These are phyloP conservation scores for Pachypeltis micranthus DNA, from an alignment of 1,140 invertebrate species.

Conservation along the genomic window DNA sequence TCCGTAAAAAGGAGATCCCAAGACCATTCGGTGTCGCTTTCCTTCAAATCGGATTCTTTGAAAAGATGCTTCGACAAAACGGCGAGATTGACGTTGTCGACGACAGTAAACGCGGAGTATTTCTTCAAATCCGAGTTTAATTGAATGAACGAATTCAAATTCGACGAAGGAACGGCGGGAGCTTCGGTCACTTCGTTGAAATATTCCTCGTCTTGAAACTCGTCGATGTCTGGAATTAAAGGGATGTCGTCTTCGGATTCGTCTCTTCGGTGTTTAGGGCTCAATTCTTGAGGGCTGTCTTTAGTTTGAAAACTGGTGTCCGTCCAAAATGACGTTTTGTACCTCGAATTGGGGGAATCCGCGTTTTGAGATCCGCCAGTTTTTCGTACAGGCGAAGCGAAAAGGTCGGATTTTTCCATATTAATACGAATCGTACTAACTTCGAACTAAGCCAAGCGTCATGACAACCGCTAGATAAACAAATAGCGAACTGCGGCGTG, in stretches of 20 bases:
- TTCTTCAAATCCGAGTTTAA: conserved; percentile 19
- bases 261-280: neutral
- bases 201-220: conserved; percentile 3
- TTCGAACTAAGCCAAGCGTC: too few species aligned
- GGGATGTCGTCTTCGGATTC: conserved; percentile 13
- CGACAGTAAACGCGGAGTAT: conserved; percentile 10
- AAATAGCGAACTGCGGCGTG: too few species aligned
- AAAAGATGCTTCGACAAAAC: conserved; percentile 14
- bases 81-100: conserved; percentile 19
- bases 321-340: too few species aligned
- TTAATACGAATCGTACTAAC: too few species aligned
- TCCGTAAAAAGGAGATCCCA: conserved; percentile 23
- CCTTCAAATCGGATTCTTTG: conserved; percentile 18
- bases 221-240: conserved; percentile 3
- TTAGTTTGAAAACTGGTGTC: neutral
- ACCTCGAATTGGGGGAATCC: too few species aligned
- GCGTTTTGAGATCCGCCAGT: conserved; percentile 1
- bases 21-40: conserved; percentile 15
- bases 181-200: neutral
- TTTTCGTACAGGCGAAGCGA: too few species aligned
- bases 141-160: conserved; percentile 12
- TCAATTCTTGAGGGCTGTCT: neutral
- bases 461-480: too few species aligned
- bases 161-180: neutral
- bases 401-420: too few species aligned